Evolutionary conservation across 1,140 invertebrate genomes (phyloP).

Genomic region (Mizuhopecten yessoensis): DNA sequence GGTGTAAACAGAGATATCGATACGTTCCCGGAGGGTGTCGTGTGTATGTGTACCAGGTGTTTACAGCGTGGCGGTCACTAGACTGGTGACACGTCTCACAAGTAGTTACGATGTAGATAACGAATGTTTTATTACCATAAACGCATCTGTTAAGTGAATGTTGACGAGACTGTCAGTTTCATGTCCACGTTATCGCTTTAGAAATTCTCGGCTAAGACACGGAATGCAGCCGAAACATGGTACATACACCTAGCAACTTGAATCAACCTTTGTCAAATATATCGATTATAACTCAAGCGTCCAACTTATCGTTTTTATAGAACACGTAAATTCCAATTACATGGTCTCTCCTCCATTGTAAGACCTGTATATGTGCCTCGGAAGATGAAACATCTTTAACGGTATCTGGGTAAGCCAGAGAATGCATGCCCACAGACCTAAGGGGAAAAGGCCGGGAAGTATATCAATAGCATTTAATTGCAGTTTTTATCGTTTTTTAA

Average conservation of each 20-base stretch:
- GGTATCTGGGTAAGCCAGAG: no score
- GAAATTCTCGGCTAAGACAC: background rate
- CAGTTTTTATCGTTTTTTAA: no score
- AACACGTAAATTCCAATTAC: background rate
- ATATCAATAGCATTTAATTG: no score
- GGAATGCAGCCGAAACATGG: background rate
- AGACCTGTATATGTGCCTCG: background rate
- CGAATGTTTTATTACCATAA: background rate
- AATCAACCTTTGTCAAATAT: background rate
- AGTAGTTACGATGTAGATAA: background rate
- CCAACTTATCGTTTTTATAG: background rate
- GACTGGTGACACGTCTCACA: background rate
- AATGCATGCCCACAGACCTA: no score
- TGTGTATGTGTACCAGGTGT: background rate
- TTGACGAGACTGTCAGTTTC: background rate
- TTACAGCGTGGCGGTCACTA: background rate
- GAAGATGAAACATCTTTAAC: no score
- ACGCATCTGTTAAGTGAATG: conserved; percentile 1
- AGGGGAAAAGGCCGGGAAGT: no score
- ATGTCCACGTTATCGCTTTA: background rate
- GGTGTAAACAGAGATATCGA: no score
- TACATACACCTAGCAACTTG: background rate
- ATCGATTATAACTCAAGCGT: background rate
- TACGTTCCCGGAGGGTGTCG: no score
- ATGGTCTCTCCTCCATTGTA: no score